Evolutionary conservation across 1,140 invertebrate genomes (phyloP), one percentile per base, ranked within the genome.

Genomic region (Drosophila sulfurigaster): DNA sequence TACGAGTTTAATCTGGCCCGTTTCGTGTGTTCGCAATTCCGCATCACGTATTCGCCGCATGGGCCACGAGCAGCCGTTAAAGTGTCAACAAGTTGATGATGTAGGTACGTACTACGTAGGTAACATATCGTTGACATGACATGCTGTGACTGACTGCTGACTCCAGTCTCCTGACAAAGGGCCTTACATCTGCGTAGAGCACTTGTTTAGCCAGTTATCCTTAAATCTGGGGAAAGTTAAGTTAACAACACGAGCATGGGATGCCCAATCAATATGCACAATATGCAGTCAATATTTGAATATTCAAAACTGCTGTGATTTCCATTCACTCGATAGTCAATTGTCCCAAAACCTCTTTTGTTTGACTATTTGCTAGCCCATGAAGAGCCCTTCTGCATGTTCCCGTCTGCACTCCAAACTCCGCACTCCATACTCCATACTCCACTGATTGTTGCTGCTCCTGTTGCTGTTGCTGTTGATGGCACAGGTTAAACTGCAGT

Each of bases 61-160:
- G 38, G 54, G 30, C 57, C 65, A 45, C 16, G 28, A 51, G 64
- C 51, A 32, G 73, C 52, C 68, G 83, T 60, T 75, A 70, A 83
- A 83, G 78, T 89, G 83, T 89, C 85, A 88, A 88, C 81, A 88
- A 89, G 83, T 89, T 78, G 80, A 80, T 78, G 81, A 83, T 72
- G 85, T 67, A 78, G 73, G 66, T 81, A 81, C 72, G 20, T 25
- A 25, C 63, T 81, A 81, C 72, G 20, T 25, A 25, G 20, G 20
- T 25, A 25, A 25, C 20, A 25, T 25, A 25, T 25, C 59, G 74
- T 58, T 75, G 66, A 69, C 66, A 78, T 69, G 52, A 48, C 20
- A 25, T 70, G 80, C 25, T 52, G 10, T 15, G 15, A 46, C 8
- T 60, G 43, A 30, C 46, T 38, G 32, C 6, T 25, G 30, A 28